These are phyloP conservation scores for Pampusana beccarii DNA, from an alignment of 2,113 vertebrate genomes.

Conservation along the genomic window DNA sequence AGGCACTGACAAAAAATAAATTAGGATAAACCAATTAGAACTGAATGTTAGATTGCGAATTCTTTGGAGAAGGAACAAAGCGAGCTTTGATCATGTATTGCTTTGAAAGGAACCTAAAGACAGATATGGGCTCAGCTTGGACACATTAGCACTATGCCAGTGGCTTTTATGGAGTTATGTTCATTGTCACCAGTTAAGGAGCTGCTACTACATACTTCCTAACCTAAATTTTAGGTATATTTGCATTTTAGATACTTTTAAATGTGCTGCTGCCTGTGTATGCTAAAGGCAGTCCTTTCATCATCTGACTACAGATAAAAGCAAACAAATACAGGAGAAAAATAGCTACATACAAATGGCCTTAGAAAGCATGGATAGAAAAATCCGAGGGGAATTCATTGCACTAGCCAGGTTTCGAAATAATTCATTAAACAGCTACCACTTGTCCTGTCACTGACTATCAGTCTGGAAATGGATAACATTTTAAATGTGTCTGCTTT, in stretches of 20 bases:
- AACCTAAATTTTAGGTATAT: slow-evolving; percentile 6
- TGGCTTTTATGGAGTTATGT: neutral
- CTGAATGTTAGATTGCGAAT: neutral
- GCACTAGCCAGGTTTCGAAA: slow-evolving; percentile 25
- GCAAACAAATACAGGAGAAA: neutral
- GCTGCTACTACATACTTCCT: neutral
- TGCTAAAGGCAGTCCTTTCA: slow-evolving; percentile 29
- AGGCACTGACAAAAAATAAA: slow-evolving; percentile 39
- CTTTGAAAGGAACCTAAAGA: slow-evolving; percentile 40
- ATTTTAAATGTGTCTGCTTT: slow-evolving; percentile 54
- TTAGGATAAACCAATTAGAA: slow-evolving; percentile 39
- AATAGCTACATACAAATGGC: neutral
- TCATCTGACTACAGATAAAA: neutral
- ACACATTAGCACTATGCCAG: neutral
- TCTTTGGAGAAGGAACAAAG: slow-evolving; percentile 54
- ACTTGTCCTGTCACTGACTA: slow-evolving; percentile 48
- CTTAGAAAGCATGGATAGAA: slow-evolving; percentile 8
- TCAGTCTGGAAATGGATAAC: slow-evolving; percentile 49
- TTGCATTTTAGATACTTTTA: slow-evolving; percentile 26
- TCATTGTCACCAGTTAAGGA: neutral
- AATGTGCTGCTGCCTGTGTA: neutral
- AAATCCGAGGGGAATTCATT: neutral
- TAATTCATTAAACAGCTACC: slow-evolving; percentile 57
- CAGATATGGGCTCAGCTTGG: neutral
- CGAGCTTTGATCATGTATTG: slow-evolving; percentile 43